phyloP scores from a whole-genome alignment of 2,888 invertebrate genomes.

The Lasioglossum malachurum region DNA sequence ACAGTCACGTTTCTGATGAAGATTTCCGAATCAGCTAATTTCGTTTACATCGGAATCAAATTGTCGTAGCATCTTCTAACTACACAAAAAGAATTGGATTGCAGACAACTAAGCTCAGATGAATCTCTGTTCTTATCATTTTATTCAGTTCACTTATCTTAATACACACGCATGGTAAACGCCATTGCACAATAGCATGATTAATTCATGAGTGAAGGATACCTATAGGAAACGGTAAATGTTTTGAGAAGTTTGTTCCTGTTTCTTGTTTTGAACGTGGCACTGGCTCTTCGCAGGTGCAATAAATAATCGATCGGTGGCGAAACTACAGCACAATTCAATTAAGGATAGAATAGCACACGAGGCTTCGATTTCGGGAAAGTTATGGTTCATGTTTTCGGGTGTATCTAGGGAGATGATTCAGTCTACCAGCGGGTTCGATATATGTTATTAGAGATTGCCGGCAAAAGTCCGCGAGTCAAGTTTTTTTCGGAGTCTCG shows the following conservation, averaged over 20 bases:
- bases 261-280: neutral
- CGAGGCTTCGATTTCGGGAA: neutral
- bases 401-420: neutral
- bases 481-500: slow-evolving; percentile 41
- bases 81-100: neutral
- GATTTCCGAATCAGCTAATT: neutral
- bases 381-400: neutral
- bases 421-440: neutral
- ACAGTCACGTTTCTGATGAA: neutral
- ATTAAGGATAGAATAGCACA: slow-evolving; percentile 12
- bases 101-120: too few relatives aligned
- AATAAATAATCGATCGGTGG: neutral
- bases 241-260: slow-evolving; percentile 12
- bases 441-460: neutral
- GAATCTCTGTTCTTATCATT: slow-evolving; percentile 30
- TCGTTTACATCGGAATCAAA: neutral
- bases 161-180: slow-evolving; percentile 10
- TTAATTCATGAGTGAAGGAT: slow-evolving; percentile 26
- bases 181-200: slow-evolving; percentile 31
- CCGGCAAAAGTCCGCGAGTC: neutral
- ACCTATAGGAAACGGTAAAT: neutral
- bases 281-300: too few relatives aligned
- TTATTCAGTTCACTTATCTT: slow-evolving; percentile 5
- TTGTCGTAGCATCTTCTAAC: neutral
- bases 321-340: slow-evolving; percentile 27